phyloP scores from a whole-genome alignment of 2,113 vertebrate species.

The Speoplatyrhinus poulsoni region DNA sequence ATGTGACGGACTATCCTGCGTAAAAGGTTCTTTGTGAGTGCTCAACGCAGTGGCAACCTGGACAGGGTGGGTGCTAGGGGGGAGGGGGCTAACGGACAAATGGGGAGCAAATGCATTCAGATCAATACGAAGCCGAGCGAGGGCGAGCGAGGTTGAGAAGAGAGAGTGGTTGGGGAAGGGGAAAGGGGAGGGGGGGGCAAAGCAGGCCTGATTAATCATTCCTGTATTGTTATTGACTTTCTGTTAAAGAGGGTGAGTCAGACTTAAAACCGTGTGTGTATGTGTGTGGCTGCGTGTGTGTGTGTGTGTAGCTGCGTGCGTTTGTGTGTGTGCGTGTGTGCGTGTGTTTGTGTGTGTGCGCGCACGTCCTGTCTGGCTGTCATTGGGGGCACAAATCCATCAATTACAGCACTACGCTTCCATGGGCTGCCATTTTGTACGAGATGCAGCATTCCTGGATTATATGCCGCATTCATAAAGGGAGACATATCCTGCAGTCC shows the following conservation, averaged over 20 bases:
- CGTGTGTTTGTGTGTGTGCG: slow-evolving; percentile 12
- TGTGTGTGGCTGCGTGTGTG: slow-evolving; percentile 12
- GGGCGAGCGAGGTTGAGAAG: slow-evolving; percentile 57
- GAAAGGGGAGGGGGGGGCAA: slow-evolving; percentile 58
- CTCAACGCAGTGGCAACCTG: slow-evolving; percentile 60
- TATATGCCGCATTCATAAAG: too few species aligned
- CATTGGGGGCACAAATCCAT: slow-evolving; percentile 64
- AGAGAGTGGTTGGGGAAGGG: slow-evolving; percentile 58
- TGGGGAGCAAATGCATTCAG: slow-evolving; percentile 80
- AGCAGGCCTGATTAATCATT: slow-evolving; percentile 77
- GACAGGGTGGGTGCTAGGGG: slow-evolving; percentile 40
- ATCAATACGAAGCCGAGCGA: slow-evolving; percentile 77
- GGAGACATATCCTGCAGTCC: too few species aligned
- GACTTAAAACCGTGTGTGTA: slow-evolving; percentile 67
- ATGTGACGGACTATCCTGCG: slow-evolving; percentile 44
- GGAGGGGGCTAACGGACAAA: slow-evolving; percentile 64
- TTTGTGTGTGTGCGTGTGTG: slow-evolving; percentile 6
- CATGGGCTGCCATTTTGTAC: slow-evolving; percentile 5
- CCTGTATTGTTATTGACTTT: slow-evolving; percentile 79
- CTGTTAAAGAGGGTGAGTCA: slow-evolving; percentile 75
- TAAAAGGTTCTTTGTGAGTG: slow-evolving; percentile 71
- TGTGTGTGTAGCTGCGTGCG: slow-evolving; percentile 21
- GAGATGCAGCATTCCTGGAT: too few species aligned
- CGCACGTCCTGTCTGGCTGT: slow-evolving; percentile 29
- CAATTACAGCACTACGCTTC: slow-evolving; percentile 58